phyloP scores from a whole-genome alignment of 2,888 invertebrate genomes.

The Eucriotettix oculatus region DNA sequence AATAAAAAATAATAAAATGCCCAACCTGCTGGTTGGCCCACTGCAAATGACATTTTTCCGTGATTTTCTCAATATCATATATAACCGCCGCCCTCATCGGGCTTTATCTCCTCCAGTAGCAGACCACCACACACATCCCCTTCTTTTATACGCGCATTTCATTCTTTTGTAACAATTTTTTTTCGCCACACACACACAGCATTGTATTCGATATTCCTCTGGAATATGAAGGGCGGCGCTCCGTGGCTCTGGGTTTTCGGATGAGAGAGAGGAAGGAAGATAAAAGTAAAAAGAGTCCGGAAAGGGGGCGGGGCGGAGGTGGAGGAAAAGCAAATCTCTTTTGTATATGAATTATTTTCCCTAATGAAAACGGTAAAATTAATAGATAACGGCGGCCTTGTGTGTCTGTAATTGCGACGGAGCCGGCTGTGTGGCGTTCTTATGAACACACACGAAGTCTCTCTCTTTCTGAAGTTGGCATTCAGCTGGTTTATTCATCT shows the following conservation, averaged over 20 bases:
- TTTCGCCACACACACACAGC: background rate
- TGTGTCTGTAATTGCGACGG: background rate
- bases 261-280: background rate
- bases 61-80: background rate
- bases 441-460: too few relatives aligned
- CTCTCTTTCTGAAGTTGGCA: too few relatives aligned
- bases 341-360: constrained; percentile 1
- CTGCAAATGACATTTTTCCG: too few relatives aligned
- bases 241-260: background rate
- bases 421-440: background rate
- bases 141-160: background rate
- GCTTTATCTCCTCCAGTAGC: background rate
- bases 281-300: background rate
- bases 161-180: background rate
- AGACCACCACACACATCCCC: background rate
- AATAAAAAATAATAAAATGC: too few relatives aligned
- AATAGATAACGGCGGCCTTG: constrained; percentile 1
- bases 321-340: constrained; percentile 1
- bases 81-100: background rate
- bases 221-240: background rate
- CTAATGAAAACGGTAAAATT: background rate
- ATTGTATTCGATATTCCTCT: background rate
- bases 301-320: background rate
- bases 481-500: too few relatives aligned
- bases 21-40: too few relatives aligned